Conservation (phyloP, 2,888 invertebrate genomes). For the Cephus spinipes region DNA sequence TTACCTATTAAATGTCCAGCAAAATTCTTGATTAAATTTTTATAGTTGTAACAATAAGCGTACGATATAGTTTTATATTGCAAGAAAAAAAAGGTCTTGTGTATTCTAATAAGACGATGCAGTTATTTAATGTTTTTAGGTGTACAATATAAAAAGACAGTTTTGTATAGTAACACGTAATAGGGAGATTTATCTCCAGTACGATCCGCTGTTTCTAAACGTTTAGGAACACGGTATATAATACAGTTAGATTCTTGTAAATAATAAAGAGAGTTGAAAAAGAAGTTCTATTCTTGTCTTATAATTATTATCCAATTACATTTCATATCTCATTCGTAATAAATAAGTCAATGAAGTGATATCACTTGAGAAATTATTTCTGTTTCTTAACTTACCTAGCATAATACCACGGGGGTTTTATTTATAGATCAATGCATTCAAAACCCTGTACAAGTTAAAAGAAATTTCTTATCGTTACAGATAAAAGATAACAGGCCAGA, state of each 20-base stretch:
- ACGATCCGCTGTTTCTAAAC: background rate
- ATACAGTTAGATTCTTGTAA: conserved; percentile 26
- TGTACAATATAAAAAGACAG: conserved; percentile 29
- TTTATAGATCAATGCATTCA: background rate
- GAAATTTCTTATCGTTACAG: conserved; percentile 32
- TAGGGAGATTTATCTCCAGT: background rate
- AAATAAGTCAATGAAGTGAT: background rate
- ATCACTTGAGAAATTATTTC: background rate
- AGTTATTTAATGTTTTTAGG: conserved; percentile 8
- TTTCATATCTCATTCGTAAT: background rate
- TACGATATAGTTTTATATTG: conserved; percentile 37
- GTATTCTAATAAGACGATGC: background rate
- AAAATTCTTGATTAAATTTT: background rate
- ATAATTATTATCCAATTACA: background rate
- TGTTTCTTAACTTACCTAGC: background rate
- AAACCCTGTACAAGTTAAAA: background rate
- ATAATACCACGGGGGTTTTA: background rate
- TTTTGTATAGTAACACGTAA: conserved; percentile 36
- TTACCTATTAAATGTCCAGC: background rate
- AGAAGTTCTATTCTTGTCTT: conserved; percentile 22
- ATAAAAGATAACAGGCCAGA: conserved; percentile 33
- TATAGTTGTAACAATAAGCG: background rate
- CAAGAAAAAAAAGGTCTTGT: conserved; percentile 10
- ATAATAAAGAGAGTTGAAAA: conserved; percentile 28
- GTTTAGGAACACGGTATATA: background rate